These are phyloP conservation scores for Micropoecilia bifurca DNA, from an alignment of 2,797 vertebrate genomes.

Conservation along the genomic window DNA sequence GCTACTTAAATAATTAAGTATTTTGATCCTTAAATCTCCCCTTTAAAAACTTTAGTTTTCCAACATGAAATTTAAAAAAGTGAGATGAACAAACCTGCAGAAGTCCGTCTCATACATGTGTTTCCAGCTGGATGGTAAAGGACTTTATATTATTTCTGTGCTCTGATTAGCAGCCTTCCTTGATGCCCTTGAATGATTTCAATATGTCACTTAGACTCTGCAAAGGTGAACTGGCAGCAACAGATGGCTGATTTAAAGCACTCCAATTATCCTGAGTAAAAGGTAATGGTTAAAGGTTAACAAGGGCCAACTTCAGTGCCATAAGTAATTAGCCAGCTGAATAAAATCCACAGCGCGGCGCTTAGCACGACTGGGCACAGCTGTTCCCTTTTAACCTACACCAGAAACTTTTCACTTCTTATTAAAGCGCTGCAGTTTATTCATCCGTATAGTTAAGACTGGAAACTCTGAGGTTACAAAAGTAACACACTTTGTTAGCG, in stretches of 20 bases:
- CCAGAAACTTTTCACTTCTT: conserved; percentile 38
- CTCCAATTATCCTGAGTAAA: conserved; percentile 71
- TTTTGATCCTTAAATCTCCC: not conserved
- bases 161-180: conserved; percentile 19
- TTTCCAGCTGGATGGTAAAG: not conserved
- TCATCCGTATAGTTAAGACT: conserved; percentile 35
- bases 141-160: not conserved
- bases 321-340: conserved; percentile 73
- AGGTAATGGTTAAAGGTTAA: conserved; percentile 78
- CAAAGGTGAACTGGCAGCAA: conserved; percentile 48
- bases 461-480: conserved; percentile 11
- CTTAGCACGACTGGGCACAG: conserved; percentile 54
- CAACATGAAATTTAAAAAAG: not conserved
- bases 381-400: conserved; percentile 66
- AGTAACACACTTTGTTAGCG: not conserved
- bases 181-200: conserved; percentile 54
- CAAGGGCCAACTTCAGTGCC: conserved; percentile 68
- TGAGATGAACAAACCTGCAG: not conserved
- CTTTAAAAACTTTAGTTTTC: not conserved
- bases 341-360: conserved; percentile 42
- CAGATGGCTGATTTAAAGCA: conserved; percentile 71
- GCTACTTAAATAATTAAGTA: not conserved
- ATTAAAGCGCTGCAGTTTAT: conserved; percentile 53
- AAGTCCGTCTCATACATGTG: not conserved
- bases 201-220: conserved; percentile 31